Base-by-base conservation (phyloP, 2,797 vertebrate species). In the Meda fulgida region DNA sequence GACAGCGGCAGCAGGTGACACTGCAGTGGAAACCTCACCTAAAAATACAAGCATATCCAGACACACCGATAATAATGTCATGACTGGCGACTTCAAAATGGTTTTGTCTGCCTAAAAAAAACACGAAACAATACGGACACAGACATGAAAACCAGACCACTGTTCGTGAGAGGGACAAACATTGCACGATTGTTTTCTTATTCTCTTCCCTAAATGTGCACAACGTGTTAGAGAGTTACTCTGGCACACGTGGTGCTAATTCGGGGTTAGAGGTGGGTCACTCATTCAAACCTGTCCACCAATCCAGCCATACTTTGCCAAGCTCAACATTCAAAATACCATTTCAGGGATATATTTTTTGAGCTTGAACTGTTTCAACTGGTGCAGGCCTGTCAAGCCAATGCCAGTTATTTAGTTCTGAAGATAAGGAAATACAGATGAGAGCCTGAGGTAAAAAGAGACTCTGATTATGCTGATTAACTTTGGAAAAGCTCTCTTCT, bases 1-100 rank as follows among this genome's bases (percentile, higher is more conserved):
- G 14, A 51, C 9, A 31, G 23, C 40, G 21, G 43, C 40, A 75
- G 43, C 40, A 75, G 79, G 43, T 85, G 86, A 85, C 73, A 78
- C 36, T 58, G 63, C 69, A 29, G 23, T 78, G 86, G 51, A 87
- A 91, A 84, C 13, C 40, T 76, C 36, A 46, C 53, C 85, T 82
- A 85, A 88, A 87, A 88, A 86, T 84, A 88, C 70, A 75, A 63
- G 40, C 55, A 65, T 46, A 60, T 46, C 31, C 67, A 83, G 70
- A 83, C 70, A 81, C 29, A 23, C 69, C 23, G 13, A 63, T 60
- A 79, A 53, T 58, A 34, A 60, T 51, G 76, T 63, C 67, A 69
- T 19, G 19, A 21, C 66, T 23, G 29, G 40, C 18, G 66, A 46
- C 23, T 87, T 83, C 65, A 71, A 38, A 89, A 66, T 9, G 31